These are phyloP conservation scores for Sarcophaga caerulescens DNA, from an alignment of 2,888 invertebrate genomes.

Conservation along the genomic window DNA sequence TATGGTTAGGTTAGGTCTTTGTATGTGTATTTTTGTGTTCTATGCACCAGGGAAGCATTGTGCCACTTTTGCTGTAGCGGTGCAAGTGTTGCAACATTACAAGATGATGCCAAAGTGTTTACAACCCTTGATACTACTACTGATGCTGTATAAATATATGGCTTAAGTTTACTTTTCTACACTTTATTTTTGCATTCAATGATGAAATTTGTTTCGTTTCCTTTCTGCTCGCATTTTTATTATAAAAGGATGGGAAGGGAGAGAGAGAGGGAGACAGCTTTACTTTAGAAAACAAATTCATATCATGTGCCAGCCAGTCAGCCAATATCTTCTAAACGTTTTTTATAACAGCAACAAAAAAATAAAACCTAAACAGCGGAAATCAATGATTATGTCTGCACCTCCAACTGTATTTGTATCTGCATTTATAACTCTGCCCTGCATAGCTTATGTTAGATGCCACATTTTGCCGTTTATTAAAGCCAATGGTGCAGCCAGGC, in stretches of 20 bases:
- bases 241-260: background rate
- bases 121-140: conserved; percentile 16
- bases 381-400: conserved; percentile 63
- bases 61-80: background rate
- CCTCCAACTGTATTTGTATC: conserved; percentile 24
- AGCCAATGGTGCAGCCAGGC: no score
- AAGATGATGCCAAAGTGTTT: conserved; percentile 44
- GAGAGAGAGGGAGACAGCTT: background rate
- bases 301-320: no score
- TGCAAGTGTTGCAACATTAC: background rate
- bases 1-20: background rate
- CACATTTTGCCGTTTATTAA: background rate
- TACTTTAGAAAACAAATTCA: conserved; percentile 20
- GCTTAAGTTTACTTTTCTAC: conserved; percentile 30
- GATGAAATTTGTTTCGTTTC: conserved; percentile 37
- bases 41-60: conserved; percentile 1
- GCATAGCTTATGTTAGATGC: background rate
- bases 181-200: conserved; percentile 51
- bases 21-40: background rate
- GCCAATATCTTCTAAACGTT: conserved; percentile 31
- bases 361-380: background rate
- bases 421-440: background rate
- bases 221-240: background rate
- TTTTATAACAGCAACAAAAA: conserved; percentile 1
- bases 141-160: background rate